Evolutionary conservation across 2,797 vertebrate genomes (phyloP), one percentile per base, ranked within the genome.

Genomic region (Choloepus didactylus): DNA sequence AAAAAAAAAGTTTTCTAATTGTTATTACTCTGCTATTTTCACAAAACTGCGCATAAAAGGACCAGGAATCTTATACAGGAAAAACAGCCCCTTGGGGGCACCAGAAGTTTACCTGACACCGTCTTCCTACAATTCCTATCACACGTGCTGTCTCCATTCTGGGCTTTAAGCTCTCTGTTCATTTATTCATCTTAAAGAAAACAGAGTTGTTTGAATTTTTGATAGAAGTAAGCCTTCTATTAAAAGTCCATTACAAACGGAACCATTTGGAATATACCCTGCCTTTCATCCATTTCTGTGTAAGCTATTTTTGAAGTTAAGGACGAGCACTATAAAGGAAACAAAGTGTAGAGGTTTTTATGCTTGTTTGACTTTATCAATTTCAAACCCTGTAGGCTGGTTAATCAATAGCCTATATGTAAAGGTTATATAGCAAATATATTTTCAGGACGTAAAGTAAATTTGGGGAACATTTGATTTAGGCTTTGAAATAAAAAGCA

Each of bases 391-490:
- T 35, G 3, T 44, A 41, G 80, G 8, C 56, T 86, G 46, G 31
- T 38, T 93, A 25, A 21, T 88, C 49, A 77, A 9, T 64, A 54
- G 49, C 23, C 41, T 66, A 10, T 75, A 54, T 84, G 73, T 44
- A n/a, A 85, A 85, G 72, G 25, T 54, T 87, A 83, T 75, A 9
- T 80, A 88, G 81, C 56, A 94, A 72, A 49, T 67, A 35, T 31
- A 21, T 85, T 94, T 70, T 93, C 44, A 60, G 66, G 51, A 72
- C 62, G 86, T 73, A 82, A 76, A 60, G 60, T 81, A 73, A 23
- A 60, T 69, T 84, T 91, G 16, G 10, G 41, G 29, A 91, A 41
- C 49, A 25, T 91, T 76, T 19, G 18, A 41, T 66, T 80, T 84
- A 54, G 82, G 82, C 59, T 93, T 81, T 9, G 88, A 80, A 89